phyloP scores from a whole-genome alignment of 92 coral and sea anemone species.

The Hydrozoanthus gracilis region DNA sequence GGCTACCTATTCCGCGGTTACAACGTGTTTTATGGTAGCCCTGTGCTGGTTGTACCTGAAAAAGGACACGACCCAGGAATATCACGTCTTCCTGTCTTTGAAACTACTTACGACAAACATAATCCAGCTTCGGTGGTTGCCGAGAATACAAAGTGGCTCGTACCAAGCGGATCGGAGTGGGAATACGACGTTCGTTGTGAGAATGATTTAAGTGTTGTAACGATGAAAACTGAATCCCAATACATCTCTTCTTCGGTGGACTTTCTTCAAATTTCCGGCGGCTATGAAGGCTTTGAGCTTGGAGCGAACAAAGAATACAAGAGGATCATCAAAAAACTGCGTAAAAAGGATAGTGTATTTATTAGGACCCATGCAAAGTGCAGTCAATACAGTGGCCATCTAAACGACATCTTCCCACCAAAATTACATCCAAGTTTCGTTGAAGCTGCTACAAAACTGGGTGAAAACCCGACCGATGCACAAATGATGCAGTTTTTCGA shows the following conservation, averaged over 20 bases:
- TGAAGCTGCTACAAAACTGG: neutral
- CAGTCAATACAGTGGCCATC: constrained; percentile 1
- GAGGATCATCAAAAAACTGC: neutral
- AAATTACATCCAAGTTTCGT: neutral
- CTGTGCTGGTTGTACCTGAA: constrained; percentile 27
- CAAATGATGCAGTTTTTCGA: neutral
- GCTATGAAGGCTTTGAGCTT: constrained; percentile 10
- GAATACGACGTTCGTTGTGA: neutral
- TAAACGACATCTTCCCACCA: neutral
- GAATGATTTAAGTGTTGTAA: neutral
- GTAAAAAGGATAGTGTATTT: neutral
- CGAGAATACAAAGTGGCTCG: constrained; percentile 29
- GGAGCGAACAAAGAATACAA: neutral
- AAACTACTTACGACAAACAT: constrained; percentile 18
- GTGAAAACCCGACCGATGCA: neutral
- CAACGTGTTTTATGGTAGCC: constrained; percentile 43
- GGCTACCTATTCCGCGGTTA: constrained; percentile 57
- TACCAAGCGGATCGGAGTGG: constrained; percentile 46
- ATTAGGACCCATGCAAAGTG: neutral
- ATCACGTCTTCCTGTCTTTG: constrained; percentile 42
- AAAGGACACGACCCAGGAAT: constrained; percentile 55
- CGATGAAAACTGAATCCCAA: neutral
- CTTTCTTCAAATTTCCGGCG: neutral
- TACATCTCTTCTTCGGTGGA: neutral
- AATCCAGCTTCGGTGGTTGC: neutral